Percentiles rank a stretch among this genome's conserved stretches.
Conservation (phyloP, 2,888 invertebrate species). For the Arrhopalites spinosus region DNA sequence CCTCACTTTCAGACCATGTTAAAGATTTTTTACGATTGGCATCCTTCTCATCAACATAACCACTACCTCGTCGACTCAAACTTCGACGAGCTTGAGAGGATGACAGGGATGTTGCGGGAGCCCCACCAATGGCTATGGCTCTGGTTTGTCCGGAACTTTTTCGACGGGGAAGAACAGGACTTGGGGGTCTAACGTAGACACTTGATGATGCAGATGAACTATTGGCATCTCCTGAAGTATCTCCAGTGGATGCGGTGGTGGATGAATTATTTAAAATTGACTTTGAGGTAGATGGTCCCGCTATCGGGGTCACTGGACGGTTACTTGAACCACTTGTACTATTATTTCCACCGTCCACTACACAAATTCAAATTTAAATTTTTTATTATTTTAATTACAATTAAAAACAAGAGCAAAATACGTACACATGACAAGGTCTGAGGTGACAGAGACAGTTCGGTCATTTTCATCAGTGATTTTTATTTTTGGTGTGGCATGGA, state of each 20-base stretch:
- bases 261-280: background rate
- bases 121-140: background rate
- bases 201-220: background rate
- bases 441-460: constrained; percentile 59
- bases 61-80: constrained; percentile 59
- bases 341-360: background rate
- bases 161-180: constrained; percentile 53
- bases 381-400: background rate
- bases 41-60: constrained; percentile 52
- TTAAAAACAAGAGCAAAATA: background rate
- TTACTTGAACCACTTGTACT: constrained; percentile 2
- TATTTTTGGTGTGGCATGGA: constrained; percentile 58
- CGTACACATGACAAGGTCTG: constrained; percentile 53
- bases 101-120: constrained; percentile 17
- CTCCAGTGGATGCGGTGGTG: too few species aligned
- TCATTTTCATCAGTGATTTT: constrained; percentile 61
- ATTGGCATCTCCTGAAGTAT: background rate
- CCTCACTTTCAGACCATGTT: constrained; percentile 59
- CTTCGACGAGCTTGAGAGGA: constrained; percentile 34
- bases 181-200: constrained; percentile 49
- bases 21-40: constrained; percentile 59
- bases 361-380: background rate
- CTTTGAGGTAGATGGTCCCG: constrained; percentile 44
- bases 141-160: constrained; percentile 45
- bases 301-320: constrained; percentile 52